These are phyloP conservation scores for Oncorhynchus mykiss DNA, from an alignment of 2,113 vertebrate genomes.

Conservation along the genomic window DNA sequence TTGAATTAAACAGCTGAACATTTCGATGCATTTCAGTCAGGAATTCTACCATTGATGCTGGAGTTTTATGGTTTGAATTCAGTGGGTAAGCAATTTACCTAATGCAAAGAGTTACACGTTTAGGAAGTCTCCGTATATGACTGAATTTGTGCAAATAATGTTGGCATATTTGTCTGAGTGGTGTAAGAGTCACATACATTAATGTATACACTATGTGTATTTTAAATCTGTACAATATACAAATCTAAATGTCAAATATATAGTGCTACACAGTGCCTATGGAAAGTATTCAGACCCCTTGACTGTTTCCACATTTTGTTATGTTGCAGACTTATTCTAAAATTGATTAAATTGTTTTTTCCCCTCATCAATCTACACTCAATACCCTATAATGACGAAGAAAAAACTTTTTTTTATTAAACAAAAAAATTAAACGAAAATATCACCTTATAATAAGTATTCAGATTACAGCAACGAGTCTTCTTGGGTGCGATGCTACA, in stretches of 20 bases:
- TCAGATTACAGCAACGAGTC: too few species aligned
- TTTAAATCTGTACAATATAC: neutral
- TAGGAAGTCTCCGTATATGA: conserved; percentile 39
- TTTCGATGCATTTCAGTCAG: conserved; percentile 30
- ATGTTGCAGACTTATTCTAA: too few species aligned
- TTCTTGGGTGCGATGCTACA: too few species aligned
- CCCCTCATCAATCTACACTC: too few species aligned
- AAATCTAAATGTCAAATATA: neutral
- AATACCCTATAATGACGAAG: too few species aligned
- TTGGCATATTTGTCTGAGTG: conserved; percentile 18
- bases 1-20: conserved; percentile 8
- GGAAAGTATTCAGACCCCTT: too few species aligned
- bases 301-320: too few species aligned
- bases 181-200: conserved; percentile 21
- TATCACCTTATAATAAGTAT: too few species aligned
- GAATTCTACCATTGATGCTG: conserved; percentile 10
- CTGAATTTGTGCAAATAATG: conserved; percentile 14
- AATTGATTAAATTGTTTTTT: too few species aligned
- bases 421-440: too few species aligned
- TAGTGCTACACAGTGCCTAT: neutral
- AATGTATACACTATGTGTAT: neutral
- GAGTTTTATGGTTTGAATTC: neutral
- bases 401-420: too few species aligned
- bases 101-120: conserved; percentile 22
- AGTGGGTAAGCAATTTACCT: neutral